phyloP scores from a whole-genome alignment of 2,888 invertebrate species.

The Cheilosia pagana region DNA sequence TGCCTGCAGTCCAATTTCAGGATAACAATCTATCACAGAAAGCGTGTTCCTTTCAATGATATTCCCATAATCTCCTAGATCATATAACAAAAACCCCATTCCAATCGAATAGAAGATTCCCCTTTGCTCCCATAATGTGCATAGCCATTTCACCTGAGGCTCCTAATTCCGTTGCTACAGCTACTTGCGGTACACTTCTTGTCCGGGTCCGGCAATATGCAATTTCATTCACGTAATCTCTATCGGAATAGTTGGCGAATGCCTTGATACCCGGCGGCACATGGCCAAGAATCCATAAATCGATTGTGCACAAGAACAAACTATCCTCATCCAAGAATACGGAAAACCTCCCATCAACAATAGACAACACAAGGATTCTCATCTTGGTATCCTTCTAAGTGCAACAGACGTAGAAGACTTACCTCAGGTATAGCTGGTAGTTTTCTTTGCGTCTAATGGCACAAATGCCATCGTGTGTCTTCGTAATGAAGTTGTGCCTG shows the following conservation, averaged over 20 bases:
- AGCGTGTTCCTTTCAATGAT: too few species aligned
- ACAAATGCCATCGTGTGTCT: conserved; percentile 25
- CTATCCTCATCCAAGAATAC: background rate
- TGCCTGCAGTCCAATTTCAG: too few species aligned
- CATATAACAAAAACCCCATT: background rate
- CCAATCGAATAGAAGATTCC: background rate
- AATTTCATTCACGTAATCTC: conserved; percentile 35
- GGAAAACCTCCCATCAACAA: conserved; percentile 31
- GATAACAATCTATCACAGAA: too few species aligned
- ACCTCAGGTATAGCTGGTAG: conserved; percentile 8
- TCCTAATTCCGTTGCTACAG: background rate
- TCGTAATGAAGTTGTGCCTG: conserved; percentile 43
- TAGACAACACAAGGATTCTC: conserved; percentile 13
- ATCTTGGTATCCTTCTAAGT: conserved; percentile 35
- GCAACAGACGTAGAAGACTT: conserved; percentile 18
- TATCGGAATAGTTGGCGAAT: conserved; percentile 31
- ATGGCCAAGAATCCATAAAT: conserved; percentile 51
- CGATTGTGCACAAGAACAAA: conserved; percentile 28
- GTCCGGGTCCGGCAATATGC: conserved; percentile 6
- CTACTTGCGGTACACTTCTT: background rate
- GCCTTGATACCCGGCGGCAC: conserved; percentile 37
- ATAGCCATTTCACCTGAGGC: background rate
- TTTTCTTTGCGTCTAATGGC: conserved; percentile 13
- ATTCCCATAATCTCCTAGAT: too few species aligned
- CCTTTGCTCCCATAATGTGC: background rate